Evolutionary conservation across 1,140 invertebrate genomes (phyloP), one percentile per base, ranked within the genome.

Genomic region (Limonius californicus): DNA sequence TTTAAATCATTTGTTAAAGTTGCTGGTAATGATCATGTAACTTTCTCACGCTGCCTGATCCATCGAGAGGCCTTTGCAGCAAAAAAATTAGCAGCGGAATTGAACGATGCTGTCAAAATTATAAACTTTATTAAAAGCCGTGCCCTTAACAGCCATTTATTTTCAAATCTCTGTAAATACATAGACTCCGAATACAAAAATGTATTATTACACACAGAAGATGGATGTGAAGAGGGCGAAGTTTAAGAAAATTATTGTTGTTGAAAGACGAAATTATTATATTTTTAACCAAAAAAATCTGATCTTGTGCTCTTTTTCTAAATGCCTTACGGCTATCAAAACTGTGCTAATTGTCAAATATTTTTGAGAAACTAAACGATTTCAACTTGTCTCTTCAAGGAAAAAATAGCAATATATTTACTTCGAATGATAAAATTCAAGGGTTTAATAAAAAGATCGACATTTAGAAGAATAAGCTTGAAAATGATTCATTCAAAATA

Each of bases 11-110:
- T n/a, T n/a, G n/a, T n/a, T n/a, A n/a, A n/a, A n/a, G n/a, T n/a
- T n/a, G n/a, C n/a, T n/a, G n/a, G n/a, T n/a, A n/a, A n/a, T 71
- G 65, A 65, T 68, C 59, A 65, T 53, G 65, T 57, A 59, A 62
- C 65, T 67, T 55, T 63, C 63, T 63, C 55, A 18, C 47, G 56
- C 35, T 68, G 64, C 19, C 47, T 63, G 23, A 68, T 65, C 62
- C 59, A 60, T 53, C 60, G 60, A 66, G 60, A 68, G 54, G 66
- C 60, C n/a, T 59, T 62, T 67, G 63, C 59, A 65, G 59, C 59
- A 64, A 66, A 67, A 64, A 67, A 64, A 58, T 59, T 50, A 43
- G 61, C 39, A 66, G 42, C 62, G 55, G 61, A 66, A 60, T 63
- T 63, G 16, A 63, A 57, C 32, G 65, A 61, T 64, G 54, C 45